A percentile compares a stretch with the other conserved stretches of the same genome.
phyloP scores from a whole-genome alignment of 2,797 vertebrate species.

The Trichosurus vulpecula region DNA sequence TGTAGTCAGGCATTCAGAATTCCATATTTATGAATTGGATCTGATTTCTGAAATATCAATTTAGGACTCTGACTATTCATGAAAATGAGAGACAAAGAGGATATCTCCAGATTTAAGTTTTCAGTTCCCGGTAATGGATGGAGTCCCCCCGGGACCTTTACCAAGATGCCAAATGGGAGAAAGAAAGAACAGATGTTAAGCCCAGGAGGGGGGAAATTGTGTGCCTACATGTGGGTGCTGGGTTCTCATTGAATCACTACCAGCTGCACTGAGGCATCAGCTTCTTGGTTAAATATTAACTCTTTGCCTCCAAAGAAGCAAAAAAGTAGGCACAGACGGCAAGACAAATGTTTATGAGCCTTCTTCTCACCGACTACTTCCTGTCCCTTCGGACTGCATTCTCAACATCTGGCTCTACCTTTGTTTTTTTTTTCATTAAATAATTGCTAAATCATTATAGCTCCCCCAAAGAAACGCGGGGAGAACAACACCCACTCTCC shows the following conservation, averaged over 20 bases:
- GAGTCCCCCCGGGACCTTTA: conserved; percentile 50
- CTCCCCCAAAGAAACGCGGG: not conserved
- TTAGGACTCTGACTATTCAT: conserved; percentile 74
- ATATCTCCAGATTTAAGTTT: conserved; percentile 68
- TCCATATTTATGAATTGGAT: conserved; percentile 76
- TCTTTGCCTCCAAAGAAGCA: conserved; percentile 68
- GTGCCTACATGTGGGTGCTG: conserved; percentile 46
- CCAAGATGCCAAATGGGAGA: conserved; percentile 52
- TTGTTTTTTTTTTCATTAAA: conserved; percentile 8
- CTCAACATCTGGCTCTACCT: conserved; percentile 20
- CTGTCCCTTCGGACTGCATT: conserved; percentile 54
- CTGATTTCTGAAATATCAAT: conserved; percentile 77
- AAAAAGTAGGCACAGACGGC: conserved; percentile 56
- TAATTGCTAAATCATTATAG: conserved; percentile 10
- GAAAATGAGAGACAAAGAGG: conserved; percentile 56
- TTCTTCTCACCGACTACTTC: conserved; percentile 20
- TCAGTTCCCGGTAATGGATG: conserved; percentile 69
- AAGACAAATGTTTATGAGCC: conserved; percentile 56
- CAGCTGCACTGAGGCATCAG: conserved; percentile 73
- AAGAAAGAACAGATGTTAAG: conserved; percentile 52
- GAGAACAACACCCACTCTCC: not conserved
- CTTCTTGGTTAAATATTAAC: conserved; percentile 78
- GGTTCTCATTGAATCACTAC: conserved; percentile 71
- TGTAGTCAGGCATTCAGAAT: conserved; percentile 79
- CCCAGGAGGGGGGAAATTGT: conserved; percentile 18